Evolutionary conservation across 1,140 invertebrate genomes (phyloP).

Genomic region (Orius insidiosus): DNA sequence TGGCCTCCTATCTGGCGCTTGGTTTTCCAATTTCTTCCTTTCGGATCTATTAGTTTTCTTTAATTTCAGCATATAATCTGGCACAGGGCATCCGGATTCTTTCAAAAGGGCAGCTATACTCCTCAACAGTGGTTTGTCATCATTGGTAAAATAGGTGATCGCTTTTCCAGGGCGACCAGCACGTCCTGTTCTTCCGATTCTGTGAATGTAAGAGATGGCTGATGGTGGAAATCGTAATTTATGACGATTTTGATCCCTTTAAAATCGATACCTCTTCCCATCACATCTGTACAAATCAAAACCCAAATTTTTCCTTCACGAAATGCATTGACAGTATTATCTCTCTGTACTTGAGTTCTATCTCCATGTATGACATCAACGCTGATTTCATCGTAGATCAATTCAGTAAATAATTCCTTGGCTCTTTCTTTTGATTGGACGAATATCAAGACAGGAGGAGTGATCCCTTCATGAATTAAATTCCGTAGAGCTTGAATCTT

Average conservation of each 20-base stretch:
- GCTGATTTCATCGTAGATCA: slow-evolving; percentile 82
- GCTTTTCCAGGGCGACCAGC: slow-evolving; percentile 77
- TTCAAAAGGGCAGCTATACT: slow-evolving; percentile 74
- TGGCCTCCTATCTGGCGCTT: slow-evolving; percentile 38
- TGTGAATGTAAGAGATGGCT: slow-evolving; percentile 86
- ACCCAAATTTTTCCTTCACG: slow-evolving; percentile 87
- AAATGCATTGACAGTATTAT: slow-evolving; percentile 77
- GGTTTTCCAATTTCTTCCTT: slow-evolving; percentile 36
- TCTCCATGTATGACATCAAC: slow-evolving; percentile 91
- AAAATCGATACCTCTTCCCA: slow-evolving; percentile 95
- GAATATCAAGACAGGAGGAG: slow-evolving; percentile 82
- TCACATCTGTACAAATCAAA: slow-evolving; percentile 89
- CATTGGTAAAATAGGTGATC: slow-evolving; percentile 86
- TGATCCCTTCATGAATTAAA: slow-evolving; percentile 63
- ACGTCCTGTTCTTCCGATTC: slow-evolving; percentile 79
- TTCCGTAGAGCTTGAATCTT: slow-evolving; percentile 80
- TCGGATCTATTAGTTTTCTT: slow-evolving; percentile 51
- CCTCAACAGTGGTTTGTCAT: slow-evolving; percentile 64
- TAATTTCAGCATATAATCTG: slow-evolving; percentile 71
- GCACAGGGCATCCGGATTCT: slow-evolving; percentile 76
- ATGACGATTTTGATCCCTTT: slow-evolving; percentile 92
- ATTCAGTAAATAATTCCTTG: slow-evolving; percentile 76
- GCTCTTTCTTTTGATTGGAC: slow-evolving; percentile 83
- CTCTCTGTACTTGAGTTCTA: slow-evolving; percentile 68
- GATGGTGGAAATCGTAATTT: slow-evolving; percentile 91